These are phyloP conservation scores for Anthoscopus minutus DNA, from an alignment of 2,113 vertebrate species.

Conservation along the genomic window DNA sequence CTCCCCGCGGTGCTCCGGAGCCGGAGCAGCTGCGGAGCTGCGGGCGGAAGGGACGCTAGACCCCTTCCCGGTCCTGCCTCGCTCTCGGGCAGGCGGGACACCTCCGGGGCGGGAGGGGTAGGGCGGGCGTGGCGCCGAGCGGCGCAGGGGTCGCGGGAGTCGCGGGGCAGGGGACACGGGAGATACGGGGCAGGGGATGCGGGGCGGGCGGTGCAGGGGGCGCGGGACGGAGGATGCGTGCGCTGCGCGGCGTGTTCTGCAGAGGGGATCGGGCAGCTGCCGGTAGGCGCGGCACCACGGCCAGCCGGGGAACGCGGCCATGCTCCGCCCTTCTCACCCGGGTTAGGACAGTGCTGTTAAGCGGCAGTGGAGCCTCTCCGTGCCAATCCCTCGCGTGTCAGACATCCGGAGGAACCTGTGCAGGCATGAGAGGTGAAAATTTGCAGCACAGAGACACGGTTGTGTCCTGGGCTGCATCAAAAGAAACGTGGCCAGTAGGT, in stretches of 20 bases:
- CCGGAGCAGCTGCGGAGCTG: not conserved
- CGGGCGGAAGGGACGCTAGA: not conserved
- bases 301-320: not conserved
- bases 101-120: not conserved
- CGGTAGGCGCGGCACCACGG: not conserved
- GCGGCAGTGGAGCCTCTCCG: not conserved
- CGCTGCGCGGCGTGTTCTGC: not conserved
- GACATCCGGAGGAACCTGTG: not conserved
- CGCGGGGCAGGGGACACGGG: too few species aligned
- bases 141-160: too few species aligned
- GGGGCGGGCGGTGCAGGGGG: not conserved
- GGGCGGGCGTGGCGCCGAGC: not conserved
- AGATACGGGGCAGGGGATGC: not conserved
- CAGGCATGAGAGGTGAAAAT: not conserved
- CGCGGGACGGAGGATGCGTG: not conserved
- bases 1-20: not conserved
- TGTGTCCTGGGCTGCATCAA: not conserved
- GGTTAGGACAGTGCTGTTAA: not conserved
- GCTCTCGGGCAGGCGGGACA: not conserved
- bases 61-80: not conserved
- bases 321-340: not conserved
- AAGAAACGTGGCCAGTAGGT: not conserved
- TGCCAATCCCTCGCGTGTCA: not conserved
- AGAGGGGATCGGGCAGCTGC: conserved; percentile 21
- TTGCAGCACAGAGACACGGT: not conserved